Base-by-base conservation (phyloP, 2,797 vertebrate genomes). In the Chrysocyon brachyurus region DNA sequence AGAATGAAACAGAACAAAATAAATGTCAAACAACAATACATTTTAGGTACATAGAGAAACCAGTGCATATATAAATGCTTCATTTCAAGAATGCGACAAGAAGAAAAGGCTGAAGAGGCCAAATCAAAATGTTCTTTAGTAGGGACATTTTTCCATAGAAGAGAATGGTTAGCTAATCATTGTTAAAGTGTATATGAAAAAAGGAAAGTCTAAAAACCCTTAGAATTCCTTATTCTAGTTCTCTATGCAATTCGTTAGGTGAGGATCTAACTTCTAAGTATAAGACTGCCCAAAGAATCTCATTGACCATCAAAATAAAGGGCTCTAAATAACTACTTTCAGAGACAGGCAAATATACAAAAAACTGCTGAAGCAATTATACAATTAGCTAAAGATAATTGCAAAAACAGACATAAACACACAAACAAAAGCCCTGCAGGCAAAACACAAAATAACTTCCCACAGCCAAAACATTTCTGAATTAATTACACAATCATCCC, bases 381-480 rank as follows among this genome's bases (percentile, higher is more conserved):
- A 94, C 7, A 96, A 91, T 97, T 96, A 97, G 73, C 85, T 89
- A 73, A 96, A 88, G 85, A 96, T 97, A 97, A 97, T 95, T 97
- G 57, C 72, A 87, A 88, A 97, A 96, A 89, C 87, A 98, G 97
- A 96, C 96, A 86, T 61, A 94, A 90, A 86, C 85, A 81, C 3
- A 73, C 26, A 90, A 82, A 33, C 33, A 96, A 96, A 95, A 91
- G 40, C 59, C 57, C 77, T 82, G 10, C n/a, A 92, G 82, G 85
- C 72, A 75, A 94, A 96, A 92, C 57, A 77, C 70, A 95, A 82
- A 91, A 84, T 89, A 81, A 72, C 36, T 84, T 95, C 24, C 24
- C 81, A n/a, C 24, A 96, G 87, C 59, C 68, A 96, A 93, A 95
- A 88, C 87, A 93, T 92, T 97, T 93, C 84, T 94, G 31, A 94